phyloP scores from a whole-genome alignment of 1,140 invertebrate genomes.

The Listronotus bonariensis region DNA sequence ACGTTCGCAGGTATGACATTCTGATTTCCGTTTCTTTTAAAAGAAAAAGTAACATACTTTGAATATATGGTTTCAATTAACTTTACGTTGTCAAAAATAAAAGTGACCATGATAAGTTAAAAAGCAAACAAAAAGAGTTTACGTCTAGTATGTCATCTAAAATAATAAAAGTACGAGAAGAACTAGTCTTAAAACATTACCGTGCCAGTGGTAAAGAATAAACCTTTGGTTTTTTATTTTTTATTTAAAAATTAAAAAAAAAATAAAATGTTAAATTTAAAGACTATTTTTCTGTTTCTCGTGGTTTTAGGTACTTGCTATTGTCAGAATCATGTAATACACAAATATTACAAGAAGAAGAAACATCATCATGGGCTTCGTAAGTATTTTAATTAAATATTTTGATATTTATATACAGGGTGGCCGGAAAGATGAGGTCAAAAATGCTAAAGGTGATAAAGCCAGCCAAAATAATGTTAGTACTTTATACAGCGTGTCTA shows the following conservation, averaged over 20 bases:
- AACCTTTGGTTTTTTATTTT: no score
- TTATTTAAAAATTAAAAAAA: no score
- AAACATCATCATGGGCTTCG: constrained; percentile 34
- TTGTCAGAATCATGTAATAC: constrained; percentile 4
- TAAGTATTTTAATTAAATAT: constrained; percentile 23
- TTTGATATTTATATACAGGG: no score
- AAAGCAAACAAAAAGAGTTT: constrained; percentile 4
- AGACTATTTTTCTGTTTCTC: constrained; percentile 13
- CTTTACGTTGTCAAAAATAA: constrained; percentile 4
- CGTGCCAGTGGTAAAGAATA: no score
- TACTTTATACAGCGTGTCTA: no score
- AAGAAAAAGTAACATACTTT: constrained; percentile 12
- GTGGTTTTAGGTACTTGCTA: constrained; percentile 21
- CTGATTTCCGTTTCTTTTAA: not conserved
- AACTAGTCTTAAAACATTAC: no score
- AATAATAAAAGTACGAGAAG: no score
- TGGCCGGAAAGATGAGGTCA: no score
- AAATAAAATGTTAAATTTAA: not conserved
- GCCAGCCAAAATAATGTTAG: no score
- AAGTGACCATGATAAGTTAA: constrained; percentile 13
- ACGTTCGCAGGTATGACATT: no score
- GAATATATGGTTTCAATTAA: constrained; percentile 1
- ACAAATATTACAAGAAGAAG: constrained; percentile 24
- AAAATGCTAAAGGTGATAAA: no score
- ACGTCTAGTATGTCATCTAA: no score